A percentile compares a stretch with the other conserved stretches of the same genome.
Conservation (phyloP, 2,797 vertebrate species). For the Pelodytes ibericus region DNA sequence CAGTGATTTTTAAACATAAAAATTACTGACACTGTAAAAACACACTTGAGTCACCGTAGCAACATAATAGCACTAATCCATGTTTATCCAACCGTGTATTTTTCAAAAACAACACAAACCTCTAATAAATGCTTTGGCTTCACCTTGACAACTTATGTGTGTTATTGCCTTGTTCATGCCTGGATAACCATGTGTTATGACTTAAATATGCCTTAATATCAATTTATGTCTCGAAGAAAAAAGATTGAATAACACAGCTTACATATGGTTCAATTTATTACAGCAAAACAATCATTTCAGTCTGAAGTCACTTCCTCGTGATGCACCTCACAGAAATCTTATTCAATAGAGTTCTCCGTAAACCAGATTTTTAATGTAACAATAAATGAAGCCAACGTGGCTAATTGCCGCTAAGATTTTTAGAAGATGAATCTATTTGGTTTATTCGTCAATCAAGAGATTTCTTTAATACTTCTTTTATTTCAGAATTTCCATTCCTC, state of each 20-base stretch:
- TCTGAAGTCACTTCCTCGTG: constrained; percentile 83
- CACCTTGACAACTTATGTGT: constrained; percentile 96
- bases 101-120: constrained; percentile 93
- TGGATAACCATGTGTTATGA: constrained; percentile 91
- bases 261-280: constrained; percentile 85
- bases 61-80: constrained; percentile 83
- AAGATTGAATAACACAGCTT: constrained; percentile 82
- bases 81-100: constrained; percentile 90
- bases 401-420: constrained; percentile 83
- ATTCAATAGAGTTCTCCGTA: constrained; percentile 81
- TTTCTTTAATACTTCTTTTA: constrained; percentile 82
- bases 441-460: constrained; percentile 83
- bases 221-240: constrained; percentile 84
- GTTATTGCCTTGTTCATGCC: constrained; percentile 92
- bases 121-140: constrained; percentile 89
- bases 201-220: constrained; percentile 89
- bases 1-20: constrained; percentile 94
- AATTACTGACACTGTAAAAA: constrained; percentile 96
- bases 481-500: constrained; percentile 80
- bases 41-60: constrained; percentile 84
- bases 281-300: constrained; percentile 84
- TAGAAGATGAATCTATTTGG: constrained; percentile 82
- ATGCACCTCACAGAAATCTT: constrained; percentile 81
- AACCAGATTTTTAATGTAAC: constrained; percentile 86
- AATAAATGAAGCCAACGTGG: constrained; percentile 83